phyloP scores from a whole-genome alignment of 2,113 vertebrate species.

The Nicator chloris region DNA sequence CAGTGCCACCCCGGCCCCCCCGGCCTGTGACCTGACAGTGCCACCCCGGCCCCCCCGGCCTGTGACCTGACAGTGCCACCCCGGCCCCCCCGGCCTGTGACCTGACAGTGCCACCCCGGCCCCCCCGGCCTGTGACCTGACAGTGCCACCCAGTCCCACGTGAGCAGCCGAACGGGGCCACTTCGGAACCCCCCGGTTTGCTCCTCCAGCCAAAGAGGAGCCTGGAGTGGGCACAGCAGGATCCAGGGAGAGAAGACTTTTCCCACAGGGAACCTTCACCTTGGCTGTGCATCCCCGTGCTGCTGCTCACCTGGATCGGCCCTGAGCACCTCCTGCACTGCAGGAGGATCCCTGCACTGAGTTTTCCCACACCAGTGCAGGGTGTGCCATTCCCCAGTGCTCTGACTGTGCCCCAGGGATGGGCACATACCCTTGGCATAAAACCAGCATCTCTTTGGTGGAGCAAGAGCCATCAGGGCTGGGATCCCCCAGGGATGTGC shows the following conservation, averaged over 20 bases:
- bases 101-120: neutral
- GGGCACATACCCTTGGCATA: neutral
- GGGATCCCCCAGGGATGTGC: fast-evolving
- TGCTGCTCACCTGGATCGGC: neutral
- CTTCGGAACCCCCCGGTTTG: fast-evolving
- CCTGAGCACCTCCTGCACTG: fast-evolving
- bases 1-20: fast-evolving
- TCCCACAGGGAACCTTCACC: fast-evolving
- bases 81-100: no score
- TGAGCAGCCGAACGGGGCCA: fast-evolving
- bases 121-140: no score
- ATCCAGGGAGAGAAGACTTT: neutral
- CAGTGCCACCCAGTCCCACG: fast-evolving
- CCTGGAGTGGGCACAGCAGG: neutral
- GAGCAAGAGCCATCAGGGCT: neutral
- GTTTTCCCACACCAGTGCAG: fast-evolving
- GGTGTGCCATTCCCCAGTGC: neutral
- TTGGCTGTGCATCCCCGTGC: neutral
- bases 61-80: fast-evolving
- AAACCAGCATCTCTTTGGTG: fast-evolving
- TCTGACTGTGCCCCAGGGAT: neutral
- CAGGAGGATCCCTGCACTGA: neutral
- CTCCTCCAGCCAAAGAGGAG: neutral
- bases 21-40: fast-evolving
- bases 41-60: neutral